Percentiles rank a stretch among this genome's conserved stretches.
Conservation (phyloP, 2,113 vertebrate species). For the Hippoglossus stenolepis region DNA sequence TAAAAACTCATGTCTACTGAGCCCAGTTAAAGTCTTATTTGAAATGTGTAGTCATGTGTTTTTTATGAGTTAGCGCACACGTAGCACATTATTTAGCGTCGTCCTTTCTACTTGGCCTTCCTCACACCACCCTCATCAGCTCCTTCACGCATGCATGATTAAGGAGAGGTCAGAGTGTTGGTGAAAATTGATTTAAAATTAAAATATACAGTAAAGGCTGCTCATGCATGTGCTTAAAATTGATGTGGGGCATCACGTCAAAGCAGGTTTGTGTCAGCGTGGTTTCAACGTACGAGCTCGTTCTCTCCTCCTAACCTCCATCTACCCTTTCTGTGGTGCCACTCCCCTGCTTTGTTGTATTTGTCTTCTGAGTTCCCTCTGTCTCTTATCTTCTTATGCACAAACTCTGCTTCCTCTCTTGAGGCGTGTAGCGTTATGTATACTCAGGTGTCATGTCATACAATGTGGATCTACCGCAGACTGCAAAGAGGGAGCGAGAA, state of each 20-base stretch:
- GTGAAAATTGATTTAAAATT: slow-evolving; percentile 50
- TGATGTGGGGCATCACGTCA: slow-evolving; percentile 18
- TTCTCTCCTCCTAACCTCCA: slow-evolving; percentile 33
- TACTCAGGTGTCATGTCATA: slow-evolving; percentile 57
- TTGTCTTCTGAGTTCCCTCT: slow-evolving; percentile 18
- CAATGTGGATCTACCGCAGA: slow-evolving; percentile 23
- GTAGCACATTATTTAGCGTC: neutral
- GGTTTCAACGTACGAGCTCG: slow-evolving; percentile 31
- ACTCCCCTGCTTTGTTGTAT: slow-evolving; percentile 19
- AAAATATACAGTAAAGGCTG: slow-evolving; percentile 39
- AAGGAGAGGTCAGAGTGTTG: slow-evolving; percentile 26
- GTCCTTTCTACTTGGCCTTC: slow-evolving; percentile 28
- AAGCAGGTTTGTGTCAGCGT: slow-evolving; percentile 32
- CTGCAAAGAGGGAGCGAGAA: slow-evolving; percentile 12
- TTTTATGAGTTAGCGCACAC: neutral
- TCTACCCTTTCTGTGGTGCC: slow-evolving; percentile 26
- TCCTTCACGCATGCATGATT: slow-evolving; percentile 50
- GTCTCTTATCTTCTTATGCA: slow-evolving; percentile 34
- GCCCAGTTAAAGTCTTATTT: no score
- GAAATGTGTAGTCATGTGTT: neutral
- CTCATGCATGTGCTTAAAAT: neutral
- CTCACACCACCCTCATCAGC: slow-evolving; percentile 21
- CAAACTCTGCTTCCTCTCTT: slow-evolving; percentile 27
- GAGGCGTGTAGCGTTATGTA: slow-evolving; percentile 46
- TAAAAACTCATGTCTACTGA: no score